phyloP scores from a whole-genome alignment of 2,888 invertebrate genomes.

The Acleris literana region DNA sequence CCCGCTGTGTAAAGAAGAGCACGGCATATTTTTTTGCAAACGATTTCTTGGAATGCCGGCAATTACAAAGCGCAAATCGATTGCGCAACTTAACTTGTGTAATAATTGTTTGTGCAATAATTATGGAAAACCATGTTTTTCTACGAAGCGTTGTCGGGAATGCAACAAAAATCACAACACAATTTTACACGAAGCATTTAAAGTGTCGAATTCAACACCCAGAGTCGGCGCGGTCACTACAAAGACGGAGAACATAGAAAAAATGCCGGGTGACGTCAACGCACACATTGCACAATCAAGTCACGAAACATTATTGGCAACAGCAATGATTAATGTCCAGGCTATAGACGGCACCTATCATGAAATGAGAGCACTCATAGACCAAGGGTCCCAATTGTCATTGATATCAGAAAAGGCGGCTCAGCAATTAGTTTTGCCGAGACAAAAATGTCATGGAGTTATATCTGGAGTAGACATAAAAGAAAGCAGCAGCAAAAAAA shows the following conservation, averaged over 20 bases:
- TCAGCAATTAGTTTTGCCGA: constrained; percentile 4
- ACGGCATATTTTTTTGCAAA: too few species aligned
- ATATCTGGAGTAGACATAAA: constrained; percentile 36
- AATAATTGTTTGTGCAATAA: too few species aligned
- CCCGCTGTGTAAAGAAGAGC: too few species aligned
- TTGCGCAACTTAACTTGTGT: too few species aligned
- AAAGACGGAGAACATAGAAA: background rate
- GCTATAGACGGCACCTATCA: background rate
- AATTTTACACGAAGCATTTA: too few species aligned
- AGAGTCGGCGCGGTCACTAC: background rate
- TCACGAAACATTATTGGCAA: background rate
- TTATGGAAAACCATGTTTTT: too few species aligned
- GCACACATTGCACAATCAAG: background rate
- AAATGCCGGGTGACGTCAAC: too few species aligned
- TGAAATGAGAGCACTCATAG: background rate
- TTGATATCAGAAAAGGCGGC: background rate
- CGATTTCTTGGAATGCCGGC: too few species aligned
- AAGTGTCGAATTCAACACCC: background rate
- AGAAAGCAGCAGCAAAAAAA: constrained; percentile 36
- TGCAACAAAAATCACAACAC: too few species aligned
- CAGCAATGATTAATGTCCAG: background rate
- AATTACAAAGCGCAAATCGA: too few species aligned
- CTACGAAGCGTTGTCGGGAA: too few species aligned
- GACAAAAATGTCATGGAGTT: constrained; percentile 14
- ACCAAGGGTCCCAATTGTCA: background rate